phyloP scores from a whole-genome alignment of 2,113 vertebrate species.

The Jacana jacana region DNA sequence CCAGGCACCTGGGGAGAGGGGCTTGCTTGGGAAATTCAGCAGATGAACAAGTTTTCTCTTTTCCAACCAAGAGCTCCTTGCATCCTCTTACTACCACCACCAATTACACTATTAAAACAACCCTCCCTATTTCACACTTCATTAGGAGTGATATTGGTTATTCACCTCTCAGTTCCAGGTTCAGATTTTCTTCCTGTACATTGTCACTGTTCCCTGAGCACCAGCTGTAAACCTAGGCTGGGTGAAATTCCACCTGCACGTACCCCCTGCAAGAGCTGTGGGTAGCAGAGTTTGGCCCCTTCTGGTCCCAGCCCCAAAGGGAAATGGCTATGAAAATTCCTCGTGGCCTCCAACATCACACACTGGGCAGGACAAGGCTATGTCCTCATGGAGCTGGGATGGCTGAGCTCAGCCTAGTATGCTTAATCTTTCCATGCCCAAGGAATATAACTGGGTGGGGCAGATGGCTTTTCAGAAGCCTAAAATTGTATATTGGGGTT shows the following conservation, averaged over 20 bases:
- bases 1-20: not conserved
- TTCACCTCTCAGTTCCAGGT: not conserved
- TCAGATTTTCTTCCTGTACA: accelerated
- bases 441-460: not conserved
- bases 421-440: accelerated
- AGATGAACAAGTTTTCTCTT: not conserved
- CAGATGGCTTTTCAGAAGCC: not conserved
- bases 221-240: accelerated
- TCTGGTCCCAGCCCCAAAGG: not conserved
- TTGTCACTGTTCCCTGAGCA: not conserved
- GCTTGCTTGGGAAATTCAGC: accelerated
- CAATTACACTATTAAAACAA: not conserved
- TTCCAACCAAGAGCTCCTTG: not conserved
- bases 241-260: not conserved
- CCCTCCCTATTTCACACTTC: not conserved
- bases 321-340: not conserved
- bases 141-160: not conserved
- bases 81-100: not conserved
- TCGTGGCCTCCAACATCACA: accelerated
- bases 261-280: not conserved
- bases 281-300: not conserved
- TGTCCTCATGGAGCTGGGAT: accelerated
- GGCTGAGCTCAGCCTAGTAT: too few species aligned
- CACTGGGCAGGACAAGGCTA: not conserved
- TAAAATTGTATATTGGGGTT: not conserved